Conservation (phyloP, 2,797 vertebrate genomes). For the Myripristis murdjan region DNA sequence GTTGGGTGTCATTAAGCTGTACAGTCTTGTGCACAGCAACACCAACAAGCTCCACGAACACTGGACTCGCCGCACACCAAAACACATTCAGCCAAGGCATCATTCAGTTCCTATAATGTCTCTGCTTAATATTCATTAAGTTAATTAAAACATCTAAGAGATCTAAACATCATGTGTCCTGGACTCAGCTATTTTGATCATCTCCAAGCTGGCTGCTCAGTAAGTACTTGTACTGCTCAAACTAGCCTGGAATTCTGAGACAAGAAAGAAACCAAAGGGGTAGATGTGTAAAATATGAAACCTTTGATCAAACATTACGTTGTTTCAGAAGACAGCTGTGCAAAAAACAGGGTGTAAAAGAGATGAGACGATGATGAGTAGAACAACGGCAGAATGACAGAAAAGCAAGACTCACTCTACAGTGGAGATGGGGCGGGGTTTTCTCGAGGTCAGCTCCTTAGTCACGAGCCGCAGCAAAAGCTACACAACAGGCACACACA, state of each 20-base stretch:
- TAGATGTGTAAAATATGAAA: too few species aligned
- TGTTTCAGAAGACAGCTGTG: background rate
- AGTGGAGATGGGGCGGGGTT: slow-evolving; percentile 65
- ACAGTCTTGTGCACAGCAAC: background rate
- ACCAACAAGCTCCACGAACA: background rate
- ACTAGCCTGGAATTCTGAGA: too few species aligned
- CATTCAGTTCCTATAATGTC: too few species aligned
- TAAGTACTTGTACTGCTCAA: too few species aligned
- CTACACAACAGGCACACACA: slow-evolving; percentile 54
- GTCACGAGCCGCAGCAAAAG: slow-evolving; percentile 80
- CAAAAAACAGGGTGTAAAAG: background rate
- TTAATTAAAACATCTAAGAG: too few species aligned
- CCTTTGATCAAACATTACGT: too few species aligned
- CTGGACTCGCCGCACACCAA: background rate
- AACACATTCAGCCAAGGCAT: too few species aligned
- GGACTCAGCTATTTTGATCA: too few species aligned
- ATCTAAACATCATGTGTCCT: too few species aligned
- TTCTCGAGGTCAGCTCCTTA: slow-evolving; percentile 76
- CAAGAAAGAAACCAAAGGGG: background rate
- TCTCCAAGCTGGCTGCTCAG: too few species aligned
- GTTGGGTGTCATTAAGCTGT: slow-evolving; percentile 21
- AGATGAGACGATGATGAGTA: too few species aligned
- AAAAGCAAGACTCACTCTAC: slow-evolving; percentile 77
- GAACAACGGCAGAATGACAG: background rate
- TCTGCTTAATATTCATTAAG: too few species aligned